Evolutionary conservation across 2,888 invertebrate species (phyloP).

Genomic region (Lithosia quadra): DNA sequence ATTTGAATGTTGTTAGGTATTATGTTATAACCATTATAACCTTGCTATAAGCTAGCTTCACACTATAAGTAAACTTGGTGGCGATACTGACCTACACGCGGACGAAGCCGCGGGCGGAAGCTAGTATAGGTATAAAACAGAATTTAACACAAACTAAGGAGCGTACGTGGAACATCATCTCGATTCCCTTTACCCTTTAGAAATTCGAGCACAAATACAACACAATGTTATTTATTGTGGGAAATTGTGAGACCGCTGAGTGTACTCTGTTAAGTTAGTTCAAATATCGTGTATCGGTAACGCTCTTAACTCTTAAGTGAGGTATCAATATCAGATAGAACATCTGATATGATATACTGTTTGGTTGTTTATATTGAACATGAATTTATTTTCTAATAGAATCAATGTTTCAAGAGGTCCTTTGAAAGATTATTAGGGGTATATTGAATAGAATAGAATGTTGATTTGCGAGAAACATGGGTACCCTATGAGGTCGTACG

Average conservation of each 20-base stretch:
- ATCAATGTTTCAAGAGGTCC: not conserved
- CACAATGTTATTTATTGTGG: slow-evolving; percentile 40
- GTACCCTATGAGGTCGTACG: too few species aligned
- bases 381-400: not conserved
- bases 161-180: slow-evolving; percentile 22
- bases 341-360: slow-evolving; percentile 7
- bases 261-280: slow-evolving; percentile 47
- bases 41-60: too few species aligned
- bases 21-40: too few species aligned
- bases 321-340: slow-evolving; percentile 13
- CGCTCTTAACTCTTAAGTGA: slow-evolving; percentile 39
- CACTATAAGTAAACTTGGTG: too few species aligned
- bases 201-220: slow-evolving; percentile 38
- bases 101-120: too few species aligned
- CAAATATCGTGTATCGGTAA: slow-evolving; percentile 51
- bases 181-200: slow-evolving; percentile 4
- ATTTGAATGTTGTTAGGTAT: too few species aligned
- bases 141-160: not conserved
- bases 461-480: too few species aligned
- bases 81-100: too few species aligned
- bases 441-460: too few species aligned
- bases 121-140: not conserved
- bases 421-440: not conserved
- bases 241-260: slow-evolving; percentile 46
- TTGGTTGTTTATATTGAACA: not conserved